Evolutionary conservation across 2,113 vertebrate genomes (phyloP).

Genomic region (Solenodon paradoxus): DNA sequence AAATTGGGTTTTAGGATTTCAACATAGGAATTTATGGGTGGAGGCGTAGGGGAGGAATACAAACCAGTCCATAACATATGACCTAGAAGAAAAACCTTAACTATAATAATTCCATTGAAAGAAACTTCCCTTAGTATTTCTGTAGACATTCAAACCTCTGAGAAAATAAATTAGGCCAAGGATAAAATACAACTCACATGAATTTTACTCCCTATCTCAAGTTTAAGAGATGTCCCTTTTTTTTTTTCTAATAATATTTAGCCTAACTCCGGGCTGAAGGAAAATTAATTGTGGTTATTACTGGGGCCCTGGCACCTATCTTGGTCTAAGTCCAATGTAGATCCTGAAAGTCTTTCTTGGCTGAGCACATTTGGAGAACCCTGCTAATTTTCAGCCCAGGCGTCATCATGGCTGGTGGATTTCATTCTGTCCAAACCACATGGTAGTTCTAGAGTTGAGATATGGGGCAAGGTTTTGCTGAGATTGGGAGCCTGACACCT

Average conservation of each 20-base stretch:
- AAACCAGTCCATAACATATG: neutral
- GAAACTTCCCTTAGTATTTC: neutral
- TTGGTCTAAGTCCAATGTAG: neutral
- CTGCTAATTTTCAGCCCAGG: neutral
- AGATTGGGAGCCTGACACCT: neutral
- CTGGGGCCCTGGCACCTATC: neutral
- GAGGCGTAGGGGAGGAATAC: neutral
- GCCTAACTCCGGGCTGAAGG: neutral
- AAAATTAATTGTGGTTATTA: neutral
- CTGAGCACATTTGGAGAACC: neutral
- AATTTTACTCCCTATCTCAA: neutral
- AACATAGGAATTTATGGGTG: neutral
- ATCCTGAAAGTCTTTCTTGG: neutral
- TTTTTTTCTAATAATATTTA: slow-evolving; percentile 14
- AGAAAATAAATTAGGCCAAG: neutral
- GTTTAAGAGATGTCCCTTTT: neutral
- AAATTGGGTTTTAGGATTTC: neutral
- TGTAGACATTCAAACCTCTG: neutral
- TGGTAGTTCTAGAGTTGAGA: neutral
- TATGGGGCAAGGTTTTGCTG: no score
- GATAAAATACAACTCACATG: neutral
- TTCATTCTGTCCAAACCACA: neutral
- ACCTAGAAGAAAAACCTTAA: neutral
- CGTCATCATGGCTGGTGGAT: no score
- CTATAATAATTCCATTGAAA: neutral